Evolutionary conservation across 1,140 invertebrate species (phyloP), one percentile per base, ranked within the genome.

Genomic region (Euschistus heros): DNA sequence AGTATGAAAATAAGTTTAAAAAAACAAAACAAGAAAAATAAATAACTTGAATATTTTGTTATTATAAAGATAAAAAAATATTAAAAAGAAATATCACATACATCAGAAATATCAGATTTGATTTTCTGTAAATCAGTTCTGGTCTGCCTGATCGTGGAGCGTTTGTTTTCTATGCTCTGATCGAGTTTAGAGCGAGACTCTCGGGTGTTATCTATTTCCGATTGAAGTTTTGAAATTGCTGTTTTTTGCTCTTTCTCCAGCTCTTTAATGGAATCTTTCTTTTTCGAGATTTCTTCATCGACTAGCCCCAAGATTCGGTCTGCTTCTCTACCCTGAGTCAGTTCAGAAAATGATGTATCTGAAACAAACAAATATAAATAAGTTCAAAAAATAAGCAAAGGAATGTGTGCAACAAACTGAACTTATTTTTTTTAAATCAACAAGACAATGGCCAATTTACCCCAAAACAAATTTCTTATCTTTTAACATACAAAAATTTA

Each of bases 141-240:
- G 67, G 78, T 75, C 81, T 76, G 73, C 74, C 71, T 77, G 79
- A 72, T 74, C 78, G 75, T 70, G 24, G 71, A 67, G 13, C 67
- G 68, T 68, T 79, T 77, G 0, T 76, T 73, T 15, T 69, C 63
- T 2, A 79, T 75, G 37, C 74, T 73, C 68, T 78, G 76, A 68
- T 81, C 76, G 1, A 76, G 67, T 60, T 75, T 76, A 8, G 74
- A 76, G 4, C 75, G 64, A 18, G 76, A 73, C 42, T 76, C 77
- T 2, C 78, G 72, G 6, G 75, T 62, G 46, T 72, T 69, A 72
- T 81, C 77, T 57, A 82, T 78, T 65, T 74, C 70, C 0, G 68
- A 66, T 71, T 82, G 80, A 17, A 78, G 66, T 2, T 70, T 52
- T 42, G 72, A 74, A 66, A 82, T 78, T 18, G 73, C 71, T 47